These are phyloP conservation scores for Drosophila fulvimacula DNA, from an alignment of 2,888 invertebrate species.

Conservation along the genomic window DNA sequence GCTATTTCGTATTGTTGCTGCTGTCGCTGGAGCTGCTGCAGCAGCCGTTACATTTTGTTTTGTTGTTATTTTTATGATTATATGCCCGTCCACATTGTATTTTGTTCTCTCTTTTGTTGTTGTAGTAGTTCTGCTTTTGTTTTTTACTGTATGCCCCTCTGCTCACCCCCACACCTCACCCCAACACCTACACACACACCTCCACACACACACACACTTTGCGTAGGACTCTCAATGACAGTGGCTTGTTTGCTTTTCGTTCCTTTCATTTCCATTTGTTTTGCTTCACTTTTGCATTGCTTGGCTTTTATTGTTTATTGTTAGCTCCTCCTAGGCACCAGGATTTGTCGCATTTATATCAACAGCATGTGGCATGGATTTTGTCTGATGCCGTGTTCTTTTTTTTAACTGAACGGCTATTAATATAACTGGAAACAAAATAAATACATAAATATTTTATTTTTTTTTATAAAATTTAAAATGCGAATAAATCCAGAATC, in stretches of 20 bases:
- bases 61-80: constrained; percentile 58
- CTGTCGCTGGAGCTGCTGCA: constrained; percentile 10
- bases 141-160: constrained; percentile 22
- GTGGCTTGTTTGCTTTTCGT: constrained; percentile 21
- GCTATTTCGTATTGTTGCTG: constrained; percentile 64
- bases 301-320: constrained; percentile 57
- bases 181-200: constrained; percentile 34
- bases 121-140: constrained; percentile 51
- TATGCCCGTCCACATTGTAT: constrained; percentile 53
- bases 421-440: background rate
- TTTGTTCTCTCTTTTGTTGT: constrained; percentile 15
- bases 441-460: background rate
- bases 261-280: constrained; percentile 18
- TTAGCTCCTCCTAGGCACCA: background rate
- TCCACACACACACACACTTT: constrained; percentile 30
- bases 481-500: background rate
- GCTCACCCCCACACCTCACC: constrained; percentile 22
- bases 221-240: constrained; percentile 22
- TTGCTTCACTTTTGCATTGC: constrained; percentile 44
- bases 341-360: constrained; percentile 28
- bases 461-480: background rate
- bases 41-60: constrained; percentile 50
- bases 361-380: constrained; percentile 6
- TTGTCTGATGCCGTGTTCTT: constrained; percentile 20
- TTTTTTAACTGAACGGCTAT: background rate